A percentile compares a stretch with the other conserved stretches of the same genome.
These are phyloP conservation scores for Ammodramus savannarum DNA, from an alignment of 2,113 vertebrate species.

Conservation along the genomic window DNA sequence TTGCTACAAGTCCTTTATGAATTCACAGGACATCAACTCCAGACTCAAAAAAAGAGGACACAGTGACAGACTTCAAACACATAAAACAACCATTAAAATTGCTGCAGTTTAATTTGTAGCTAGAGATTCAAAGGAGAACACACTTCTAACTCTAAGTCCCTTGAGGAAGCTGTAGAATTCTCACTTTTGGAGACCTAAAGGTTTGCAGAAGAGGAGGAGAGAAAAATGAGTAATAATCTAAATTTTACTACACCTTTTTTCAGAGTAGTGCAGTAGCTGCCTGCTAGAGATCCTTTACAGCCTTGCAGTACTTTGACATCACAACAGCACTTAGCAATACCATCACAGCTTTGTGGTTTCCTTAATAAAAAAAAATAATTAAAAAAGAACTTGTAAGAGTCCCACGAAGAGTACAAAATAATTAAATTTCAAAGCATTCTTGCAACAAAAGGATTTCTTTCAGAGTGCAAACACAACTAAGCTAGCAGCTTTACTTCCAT, in stretches of 20 bases:
- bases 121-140: not conserved
- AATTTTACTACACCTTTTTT: not conserved
- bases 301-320: not conserved
- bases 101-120: not conserved
- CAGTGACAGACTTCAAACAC: not conserved
- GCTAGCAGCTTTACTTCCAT: not conserved
- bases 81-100: not conserved
- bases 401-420: not conserved
- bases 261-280: not conserved
- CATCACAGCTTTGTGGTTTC: not conserved
- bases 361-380: not conserved
- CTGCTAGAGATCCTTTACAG: not conserved
- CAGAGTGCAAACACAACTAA: not conserved
- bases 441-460: not conserved
- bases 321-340: not conserved
- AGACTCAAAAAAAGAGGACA: not conserved
- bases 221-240: not conserved
- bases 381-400: not conserved
- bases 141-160: not conserved
- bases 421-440: not conserved
- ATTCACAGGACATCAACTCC: not conserved
- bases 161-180: not conserved
- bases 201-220: not conserved
- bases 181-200: not conserved
- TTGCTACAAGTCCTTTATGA: not conserved